Conservation (phyloP, 2,113 vertebrate genomes). For the Eudyptes chrysolophus region DNA sequence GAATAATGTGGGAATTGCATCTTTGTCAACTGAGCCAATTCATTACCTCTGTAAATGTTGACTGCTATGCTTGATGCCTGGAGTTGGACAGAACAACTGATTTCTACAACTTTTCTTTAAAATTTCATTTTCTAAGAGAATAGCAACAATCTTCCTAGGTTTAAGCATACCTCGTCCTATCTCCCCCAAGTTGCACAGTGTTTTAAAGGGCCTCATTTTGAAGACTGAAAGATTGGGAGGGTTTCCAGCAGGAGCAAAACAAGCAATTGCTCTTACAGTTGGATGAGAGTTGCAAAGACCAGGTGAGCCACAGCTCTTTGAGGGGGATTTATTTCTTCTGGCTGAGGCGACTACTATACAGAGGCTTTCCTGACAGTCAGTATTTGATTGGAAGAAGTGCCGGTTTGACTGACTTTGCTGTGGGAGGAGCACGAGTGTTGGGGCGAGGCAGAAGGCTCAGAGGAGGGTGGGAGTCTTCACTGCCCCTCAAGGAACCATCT, state of each 20-base stretch:
- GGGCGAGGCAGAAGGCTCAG: background rate
- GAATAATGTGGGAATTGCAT: background rate
- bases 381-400: background rate
- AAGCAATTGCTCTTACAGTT: background rate
- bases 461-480: background rate
- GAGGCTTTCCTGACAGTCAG: background rate
- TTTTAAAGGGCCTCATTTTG: background rate
- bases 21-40: background rate
- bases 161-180: background rate
- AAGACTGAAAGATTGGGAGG: background rate
- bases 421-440: background rate
- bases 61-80: background rate
- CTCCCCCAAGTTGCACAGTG: background rate
- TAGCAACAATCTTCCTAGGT: background rate
- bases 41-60: background rate
- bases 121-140: background rate
- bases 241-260: background rate
- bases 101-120: background rate
- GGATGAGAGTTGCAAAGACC: background rate
- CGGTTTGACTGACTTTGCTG: background rate
- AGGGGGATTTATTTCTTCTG: background rate
- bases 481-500: background rate
- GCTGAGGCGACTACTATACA: background rate
- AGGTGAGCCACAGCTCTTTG: background rate
- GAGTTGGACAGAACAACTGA: background rate